Percentiles rank a stretch among this genome's conserved stretches.
These are phyloP conservation scores for Ceratina calcarata DNA, from an alignment of 1,140 invertebrate genomes.

Conservation along the genomic window DNA sequence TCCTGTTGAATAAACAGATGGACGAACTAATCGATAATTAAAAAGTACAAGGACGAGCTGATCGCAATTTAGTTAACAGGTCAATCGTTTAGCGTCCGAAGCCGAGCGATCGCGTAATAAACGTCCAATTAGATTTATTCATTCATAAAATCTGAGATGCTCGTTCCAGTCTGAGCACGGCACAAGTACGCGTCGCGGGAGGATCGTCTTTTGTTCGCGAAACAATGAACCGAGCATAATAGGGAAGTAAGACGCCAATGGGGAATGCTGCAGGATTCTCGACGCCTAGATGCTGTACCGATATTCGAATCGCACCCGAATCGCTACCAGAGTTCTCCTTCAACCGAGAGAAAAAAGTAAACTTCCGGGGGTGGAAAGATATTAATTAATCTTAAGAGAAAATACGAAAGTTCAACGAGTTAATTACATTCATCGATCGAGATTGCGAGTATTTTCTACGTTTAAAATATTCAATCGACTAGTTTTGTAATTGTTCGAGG, in stretches of 20 bases:
- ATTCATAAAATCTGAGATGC: slow-evolving; percentile 51
- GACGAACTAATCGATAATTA: not conserved
- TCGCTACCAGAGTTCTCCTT: not conserved
- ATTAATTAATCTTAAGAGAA: slow-evolving; percentile 2
- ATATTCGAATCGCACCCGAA: slow-evolving; percentile 4
- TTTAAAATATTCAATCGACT: slow-evolving; percentile 9
- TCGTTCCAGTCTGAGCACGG: slow-evolving; percentile 10
- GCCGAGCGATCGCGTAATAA: slow-evolving; percentile 43
- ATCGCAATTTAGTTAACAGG: slow-evolving; percentile 30
- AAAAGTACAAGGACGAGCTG: not conserved
- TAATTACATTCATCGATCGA: too few species aligned
- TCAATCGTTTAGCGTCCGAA: slow-evolving; percentile 7
- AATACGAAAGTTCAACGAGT: too few species aligned
- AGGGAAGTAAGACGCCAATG: slow-evolving; percentile 9
- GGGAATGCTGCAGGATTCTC: slow-evolving; percentile 38
- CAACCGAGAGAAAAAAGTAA: not conserved
- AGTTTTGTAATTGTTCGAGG: slow-evolving; percentile 28
- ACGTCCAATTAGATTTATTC: slow-evolving; percentile 53
- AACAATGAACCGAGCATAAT: slow-evolving; percentile 60
- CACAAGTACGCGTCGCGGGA: slow-evolving; percentile 5
- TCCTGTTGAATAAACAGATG: not conserved
- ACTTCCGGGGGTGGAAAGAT: not conserved
- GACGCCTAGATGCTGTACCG: not conserved
- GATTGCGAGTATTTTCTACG: too few species aligned
- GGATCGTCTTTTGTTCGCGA: slow-evolving; percentile 60